Evolutionary conservation across 2,797 vertebrate species (phyloP), one percentile per base, ranked within the genome.

Genomic region (Adrianichthys oophorus): DNA sequence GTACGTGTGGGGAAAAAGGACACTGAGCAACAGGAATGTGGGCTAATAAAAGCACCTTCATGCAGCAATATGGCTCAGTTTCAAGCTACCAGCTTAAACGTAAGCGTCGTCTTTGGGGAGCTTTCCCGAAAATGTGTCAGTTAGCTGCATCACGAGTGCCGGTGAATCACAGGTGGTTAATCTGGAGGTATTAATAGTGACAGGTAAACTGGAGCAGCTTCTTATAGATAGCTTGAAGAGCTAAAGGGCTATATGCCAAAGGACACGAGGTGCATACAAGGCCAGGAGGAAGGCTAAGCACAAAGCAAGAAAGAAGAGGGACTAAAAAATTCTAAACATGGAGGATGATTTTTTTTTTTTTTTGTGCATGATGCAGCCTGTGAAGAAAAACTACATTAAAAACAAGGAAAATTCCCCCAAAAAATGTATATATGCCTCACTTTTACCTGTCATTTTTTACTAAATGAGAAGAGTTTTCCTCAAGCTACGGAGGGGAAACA

Each of bases 161-260:
- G 72, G 70, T 78, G 75, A 76, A 68, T 79, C 70, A 48, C 72
- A 75, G 74, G 76, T 70, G 66, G 85, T 81, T 92, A 91, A 92
- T 91, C 90, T 82, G 78, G 37, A 57, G 76, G 81, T 89, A 91
- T 90, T 87, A 90, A 86, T 90, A 90, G 90, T 60, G 70, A 72
- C 84, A 83, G 72, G 81, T 89, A 90, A 91, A 85, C 88, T 86
- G 72, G 48, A 81, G 82, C 77, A 79, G 80, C 85, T 85, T 85
- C 86, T 91, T 89, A 90, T 82, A 85, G 84, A 83, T 80, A 78
- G 53, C 77, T 74, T 67, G 61, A 63, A 77, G 78, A 77, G 85
- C 84, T 86, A 78, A 82, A 85, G 78, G 71, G 84, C 81, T 82
- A 76, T 65, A 80, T 76, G 66, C 72, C 51, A 78, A 72, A 84